Base-by-base conservation (phyloP, 2,888 invertebrate species). In the Thereva unica region DNA sequence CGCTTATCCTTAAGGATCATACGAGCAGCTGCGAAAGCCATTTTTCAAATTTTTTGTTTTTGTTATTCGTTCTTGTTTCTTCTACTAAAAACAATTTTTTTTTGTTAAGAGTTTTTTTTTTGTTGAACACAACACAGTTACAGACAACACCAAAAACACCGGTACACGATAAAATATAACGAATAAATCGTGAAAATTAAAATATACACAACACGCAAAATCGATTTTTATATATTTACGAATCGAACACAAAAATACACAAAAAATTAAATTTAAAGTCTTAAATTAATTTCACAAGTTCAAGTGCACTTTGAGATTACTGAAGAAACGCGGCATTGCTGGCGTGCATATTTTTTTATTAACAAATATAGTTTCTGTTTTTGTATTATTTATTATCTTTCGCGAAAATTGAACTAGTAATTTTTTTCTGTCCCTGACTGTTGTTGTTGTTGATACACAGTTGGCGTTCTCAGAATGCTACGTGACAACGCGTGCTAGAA, bases 1-100 rank as follows among this genome's bases (percentile, higher is more conserved):
- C 91, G 81, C 78, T 90, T 91, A 81, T 91, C 91, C 83, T 91
- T 91, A 73, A 91, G 83, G 76, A 91, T 91, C 91, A 91, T 91
- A 64, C 91, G 86, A 64, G 91, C 91, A 52, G 91, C 91, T 54
- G 91, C 91, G 78, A 91, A 91, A 80, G 91, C 91, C 91, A 91
- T 91, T 75, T 84, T 74, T 68, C 50, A 61, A 35, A 61, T 50
- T 61, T 41, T 61, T 50, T 50, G 50, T 61, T 41, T 61, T 50
- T 50, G 50, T 23, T 23, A 10, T n/a, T 41, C 55, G 23, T 38
- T 42, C 4, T 23, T 7, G n/a, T 23, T 55, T 12, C 23, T 23
- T 12, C 6, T n/a, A 41, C 12, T 55, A 41, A 55, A 23, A 55
- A 40, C n/a, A n/a, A n/a, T n/a, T n/a, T n/a, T n/a, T n/a, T n/a